Conservation (phyloP, 1,140 invertebrate species). For the Aphidius ervi region DNA sequence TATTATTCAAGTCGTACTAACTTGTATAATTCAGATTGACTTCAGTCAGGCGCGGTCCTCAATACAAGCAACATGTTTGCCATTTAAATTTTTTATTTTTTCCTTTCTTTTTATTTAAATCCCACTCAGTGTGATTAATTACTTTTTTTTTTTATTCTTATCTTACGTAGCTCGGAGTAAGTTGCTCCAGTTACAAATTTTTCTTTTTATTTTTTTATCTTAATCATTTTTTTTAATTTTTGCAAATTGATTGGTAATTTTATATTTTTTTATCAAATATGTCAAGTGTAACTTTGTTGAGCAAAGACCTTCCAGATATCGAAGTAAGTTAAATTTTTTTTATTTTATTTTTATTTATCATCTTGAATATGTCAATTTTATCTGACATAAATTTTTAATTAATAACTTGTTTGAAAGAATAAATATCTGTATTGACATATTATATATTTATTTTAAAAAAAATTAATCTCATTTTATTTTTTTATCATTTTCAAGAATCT, state of each 20-base stretch:
- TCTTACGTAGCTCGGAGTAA: constrained; percentile 5
- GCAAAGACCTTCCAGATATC: constrained; percentile 65
- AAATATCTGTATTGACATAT: constrained; percentile 9
- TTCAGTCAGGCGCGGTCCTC: no score
- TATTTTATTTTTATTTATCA: not conserved
- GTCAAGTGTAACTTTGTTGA: constrained; percentile 39
- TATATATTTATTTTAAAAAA: not conserved
- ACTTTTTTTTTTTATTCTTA: no score
- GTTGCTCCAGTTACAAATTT: constrained; percentile 13
- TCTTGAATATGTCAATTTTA: not conserved
- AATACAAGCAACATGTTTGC: no score
- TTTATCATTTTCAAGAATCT: constrained; percentile 65
- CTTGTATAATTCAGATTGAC: no score
- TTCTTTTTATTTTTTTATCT: not conserved
- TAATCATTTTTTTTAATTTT: not conserved
- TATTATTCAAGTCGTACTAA: no score
- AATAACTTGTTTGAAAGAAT: no score
- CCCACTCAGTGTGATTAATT: no score
- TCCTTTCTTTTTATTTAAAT: no score
- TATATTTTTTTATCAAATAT: constrained; percentile 7
- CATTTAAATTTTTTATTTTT: no score
- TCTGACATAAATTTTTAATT: not conserved
- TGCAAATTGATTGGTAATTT: not conserved
- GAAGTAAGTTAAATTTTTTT: constrained; percentile 55
- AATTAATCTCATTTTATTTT: not conserved